phyloP scores from a whole-genome alignment of 2,113 vertebrate species.

The Xiphophorus maculatus region DNA sequence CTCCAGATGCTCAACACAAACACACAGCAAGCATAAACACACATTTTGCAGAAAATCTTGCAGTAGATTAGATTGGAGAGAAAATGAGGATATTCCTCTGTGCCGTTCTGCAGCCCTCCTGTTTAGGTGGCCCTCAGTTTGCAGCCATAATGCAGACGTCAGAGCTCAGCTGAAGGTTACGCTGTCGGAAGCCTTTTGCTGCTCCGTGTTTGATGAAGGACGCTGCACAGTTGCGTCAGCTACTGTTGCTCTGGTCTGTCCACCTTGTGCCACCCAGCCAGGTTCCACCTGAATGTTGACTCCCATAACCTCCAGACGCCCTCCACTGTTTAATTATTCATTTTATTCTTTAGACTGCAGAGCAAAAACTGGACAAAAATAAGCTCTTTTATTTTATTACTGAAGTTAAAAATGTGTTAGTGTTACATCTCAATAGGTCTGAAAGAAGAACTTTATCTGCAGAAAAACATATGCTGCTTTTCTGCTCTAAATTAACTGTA shows the following conservation, averaged over 20 bases:
- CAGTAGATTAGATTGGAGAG: background rate
- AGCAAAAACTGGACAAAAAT: background rate
- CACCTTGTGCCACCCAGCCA: slow-evolving; percentile 10
- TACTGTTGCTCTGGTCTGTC: slow-evolving; percentile 44
- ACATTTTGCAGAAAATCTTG: background rate
- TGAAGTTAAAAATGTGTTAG: too few relatives aligned
- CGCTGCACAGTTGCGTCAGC: slow-evolving; percentile 67
- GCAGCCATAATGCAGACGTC: slow-evolving; percentile 62
- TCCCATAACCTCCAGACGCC: slow-evolving; percentile 42
- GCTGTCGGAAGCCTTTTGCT: slow-evolving; percentile 56
- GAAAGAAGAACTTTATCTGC: too few relatives aligned
- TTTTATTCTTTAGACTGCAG: slow-evolving; percentile 10
- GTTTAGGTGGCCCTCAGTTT: slow-evolving; percentile 38
- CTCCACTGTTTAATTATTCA: slow-evolving; percentile 39
- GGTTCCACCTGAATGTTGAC: slow-evolving; percentile 49
- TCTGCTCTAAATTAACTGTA: background rate
- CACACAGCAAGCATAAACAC: background rate
- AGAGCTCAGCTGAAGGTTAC: slow-evolving; percentile 71
- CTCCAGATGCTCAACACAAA: background rate
- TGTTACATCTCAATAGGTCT: too few relatives aligned
- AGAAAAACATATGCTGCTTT: background rate
- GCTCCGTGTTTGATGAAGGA: slow-evolving; percentile 69
- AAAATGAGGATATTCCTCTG: background rate
- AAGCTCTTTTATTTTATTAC: too few relatives aligned
- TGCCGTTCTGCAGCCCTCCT: background rate